Percentiles rank a stretch among this genome's conserved stretches.
Evolutionary conservation across 2,113 vertebrate species (phyloP).

Genomic region (Anoura caudifer): DNA sequence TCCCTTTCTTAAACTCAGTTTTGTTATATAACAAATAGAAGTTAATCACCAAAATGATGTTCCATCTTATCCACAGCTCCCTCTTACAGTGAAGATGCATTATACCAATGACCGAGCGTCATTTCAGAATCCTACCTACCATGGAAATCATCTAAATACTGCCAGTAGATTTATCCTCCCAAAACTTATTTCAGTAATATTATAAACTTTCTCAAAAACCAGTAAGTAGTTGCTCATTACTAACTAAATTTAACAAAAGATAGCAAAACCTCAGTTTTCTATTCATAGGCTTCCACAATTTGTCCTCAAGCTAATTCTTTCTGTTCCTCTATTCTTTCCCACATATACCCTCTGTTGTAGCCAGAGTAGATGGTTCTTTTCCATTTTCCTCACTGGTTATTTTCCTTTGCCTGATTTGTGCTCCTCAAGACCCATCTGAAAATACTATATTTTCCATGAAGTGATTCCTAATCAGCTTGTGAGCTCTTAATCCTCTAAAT

Average conservation of each 20-base stretch:
- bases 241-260: not conserved
- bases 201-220: not conserved
- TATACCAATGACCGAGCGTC: not conserved
- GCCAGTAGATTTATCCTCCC: not conserved
- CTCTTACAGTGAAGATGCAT: not conserved
- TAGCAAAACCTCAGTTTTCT: not conserved
- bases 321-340: not conserved
- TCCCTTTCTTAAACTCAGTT: not conserved
- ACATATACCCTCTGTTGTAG: not conserved
- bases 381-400: too few relatives aligned
- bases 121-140: not conserved
- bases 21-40: not conserved
- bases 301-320: not conserved
- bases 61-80: not conserved
- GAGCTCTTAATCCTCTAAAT: not conserved
- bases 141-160: not conserved
- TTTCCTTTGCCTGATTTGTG: not conserved
- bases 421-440: not conserved
- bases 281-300: not conserved
- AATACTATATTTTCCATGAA: not conserved
- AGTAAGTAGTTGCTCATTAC: not conserved
- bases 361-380: not conserved
- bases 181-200: not conserved
- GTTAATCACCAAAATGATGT: not conserved
- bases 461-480: not conserved